A percentile compares a stretch with the other conserved stretches of the same genome.
phyloP scores from a whole-genome alignment of 37 sponge, comb jelly and placozoan genomes.

The Geodia barretti region DNA sequence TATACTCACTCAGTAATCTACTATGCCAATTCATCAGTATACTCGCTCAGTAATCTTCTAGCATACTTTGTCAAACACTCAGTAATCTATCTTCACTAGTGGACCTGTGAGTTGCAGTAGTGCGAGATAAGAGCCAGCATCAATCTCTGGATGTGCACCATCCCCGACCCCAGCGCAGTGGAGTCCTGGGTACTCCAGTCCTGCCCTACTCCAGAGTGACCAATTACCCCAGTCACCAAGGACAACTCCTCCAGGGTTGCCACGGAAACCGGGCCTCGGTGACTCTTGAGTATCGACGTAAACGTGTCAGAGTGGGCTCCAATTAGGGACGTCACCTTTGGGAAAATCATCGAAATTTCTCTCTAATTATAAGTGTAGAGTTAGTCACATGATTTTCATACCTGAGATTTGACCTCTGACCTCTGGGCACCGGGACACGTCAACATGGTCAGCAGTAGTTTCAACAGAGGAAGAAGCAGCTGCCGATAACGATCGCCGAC shows the following conservation, averaged over 20 bases:
- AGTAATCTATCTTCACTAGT: too few relatives aligned
- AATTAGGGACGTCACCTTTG: slow-evolving; percentile 58
- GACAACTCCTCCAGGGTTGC: slow-evolving; percentile 71
- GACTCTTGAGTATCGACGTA: slow-evolving; percentile 58
- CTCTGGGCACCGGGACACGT: slow-evolving; percentile 67
- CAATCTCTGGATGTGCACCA: slow-evolving; percentile 58
- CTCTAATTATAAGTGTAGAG: neutral
- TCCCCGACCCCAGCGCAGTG: slow-evolving; percentile 32
- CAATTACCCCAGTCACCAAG: slow-evolving; percentile 70
- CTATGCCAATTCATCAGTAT: too few relatives aligned
- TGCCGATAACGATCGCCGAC: slow-evolving; percentile 72
- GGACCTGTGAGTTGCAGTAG: slow-evolving; percentile 67
- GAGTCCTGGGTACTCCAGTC: slow-evolving; percentile 36
- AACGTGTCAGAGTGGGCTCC: slow-evolving; percentile 69
- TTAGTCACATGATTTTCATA: neutral
- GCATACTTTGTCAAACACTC: too few relatives aligned
- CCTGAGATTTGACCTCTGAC: slow-evolving; percentile 66
- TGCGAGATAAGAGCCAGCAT: slow-evolving; percentile 63
- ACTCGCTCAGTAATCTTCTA: neutral
- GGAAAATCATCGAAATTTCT: neutral
- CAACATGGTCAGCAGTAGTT: slow-evolving; percentile 57
- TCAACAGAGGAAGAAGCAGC: slow-evolving; percentile 72
- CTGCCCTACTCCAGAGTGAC: slow-evolving; percentile 64
- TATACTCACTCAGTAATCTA: too few relatives aligned
- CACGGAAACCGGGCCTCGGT: slow-evolving; percentile 13